Evolutionary conservation across 2,113 vertebrate genomes (phyloP), one percentile per base, ranked within the genome.

Genomic region (Epinephelus cyanopodus): DNA sequence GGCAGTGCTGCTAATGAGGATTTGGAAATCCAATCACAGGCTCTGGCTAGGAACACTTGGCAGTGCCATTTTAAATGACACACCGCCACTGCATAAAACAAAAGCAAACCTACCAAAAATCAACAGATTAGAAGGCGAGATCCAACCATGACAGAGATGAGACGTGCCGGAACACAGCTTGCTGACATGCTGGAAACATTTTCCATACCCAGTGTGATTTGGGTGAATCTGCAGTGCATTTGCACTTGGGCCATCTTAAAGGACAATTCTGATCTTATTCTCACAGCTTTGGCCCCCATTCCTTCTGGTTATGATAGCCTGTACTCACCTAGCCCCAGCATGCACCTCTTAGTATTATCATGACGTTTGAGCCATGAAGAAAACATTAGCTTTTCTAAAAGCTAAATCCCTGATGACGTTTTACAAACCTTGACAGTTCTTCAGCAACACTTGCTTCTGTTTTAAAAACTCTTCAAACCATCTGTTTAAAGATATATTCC

Each of bases 1-100:
- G 69, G 79, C 73, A 78, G 60, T 57, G 80, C 75, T 86, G 71
- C 82, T 93, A 88, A 88, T 89, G 75, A 90, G 82, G 77, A 85
- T 82, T 89, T 89, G 58, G 80, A 73, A 85, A 90, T 87, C 77
- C 78, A 86, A 84, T 81, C 83, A 67, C 23, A 62, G 62, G 45
- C 65, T 65, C 66, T 57, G 83, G 63, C 70, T 61, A 18, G n/a
- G 70, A 85, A 62, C 33, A 68, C 78, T 27, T 87, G 84, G 84
- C 74, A 81, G 81, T 79, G 89, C 33, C 82, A 63, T 81, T 82
- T 90, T 70, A 82, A 83, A 89, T 90, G 80, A 86, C 74, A 89
- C 78, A 81, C 83, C 3, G 17, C 66, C 79, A 57, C 77, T 27
- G 85, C 45, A 66, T 29, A 27, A 79, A 76, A 87, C 83, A 87